Conservation (phyloP, 2,113 vertebrate species). For the Oncorhynchus masou region DNA sequence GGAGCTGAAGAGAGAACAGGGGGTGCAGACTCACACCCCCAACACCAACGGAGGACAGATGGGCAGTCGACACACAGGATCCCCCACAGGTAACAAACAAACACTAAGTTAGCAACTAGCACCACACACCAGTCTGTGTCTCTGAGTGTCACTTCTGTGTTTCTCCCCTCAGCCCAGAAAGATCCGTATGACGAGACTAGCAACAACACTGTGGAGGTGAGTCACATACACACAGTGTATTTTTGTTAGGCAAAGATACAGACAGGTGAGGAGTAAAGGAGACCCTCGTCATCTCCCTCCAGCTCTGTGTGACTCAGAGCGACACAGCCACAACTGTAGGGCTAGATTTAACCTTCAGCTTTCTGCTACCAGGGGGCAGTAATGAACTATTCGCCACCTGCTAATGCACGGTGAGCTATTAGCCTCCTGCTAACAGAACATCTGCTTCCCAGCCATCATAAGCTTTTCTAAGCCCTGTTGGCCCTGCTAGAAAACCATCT, state of each 20-base stretch:
- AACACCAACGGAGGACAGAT: constrained; percentile 85
- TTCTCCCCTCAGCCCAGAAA: constrained; percentile 82
- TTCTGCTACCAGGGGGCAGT: neutral
- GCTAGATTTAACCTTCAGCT: neutral
- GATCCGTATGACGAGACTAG: constrained; percentile 84
- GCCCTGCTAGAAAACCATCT: constrained; percentile 49
- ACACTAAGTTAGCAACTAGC: neutral
- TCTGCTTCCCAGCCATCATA: constrained; percentile 47
- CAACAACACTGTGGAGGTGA: constrained; percentile 95
- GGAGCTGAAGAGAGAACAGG: constrained; percentile 95
- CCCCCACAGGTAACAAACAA: constrained; percentile 81
- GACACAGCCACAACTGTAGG: too few species aligned
- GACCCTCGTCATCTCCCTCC: too few species aligned
- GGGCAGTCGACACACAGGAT: constrained; percentile 81
- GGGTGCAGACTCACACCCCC: constrained; percentile 79
- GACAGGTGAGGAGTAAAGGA: too few species aligned
- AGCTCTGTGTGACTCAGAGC: too few species aligned
- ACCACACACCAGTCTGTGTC: neutral
- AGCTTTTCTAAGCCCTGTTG: constrained; percentile 22
- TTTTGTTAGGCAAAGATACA: constrained; percentile 7
- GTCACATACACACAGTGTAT: constrained; percentile 65
- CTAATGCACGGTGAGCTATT: constrained; percentile 16
- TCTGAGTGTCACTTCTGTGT: neutral
- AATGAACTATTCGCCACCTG: neutral
- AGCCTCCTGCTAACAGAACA: constrained; percentile 13